A percentile compares a stretch with the other conserved stretches of the same genome.
These are phyloP conservation scores for Avahi laniger DNA, from an alignment of 2,797 vertebrate species.

Conservation along the genomic window DNA sequence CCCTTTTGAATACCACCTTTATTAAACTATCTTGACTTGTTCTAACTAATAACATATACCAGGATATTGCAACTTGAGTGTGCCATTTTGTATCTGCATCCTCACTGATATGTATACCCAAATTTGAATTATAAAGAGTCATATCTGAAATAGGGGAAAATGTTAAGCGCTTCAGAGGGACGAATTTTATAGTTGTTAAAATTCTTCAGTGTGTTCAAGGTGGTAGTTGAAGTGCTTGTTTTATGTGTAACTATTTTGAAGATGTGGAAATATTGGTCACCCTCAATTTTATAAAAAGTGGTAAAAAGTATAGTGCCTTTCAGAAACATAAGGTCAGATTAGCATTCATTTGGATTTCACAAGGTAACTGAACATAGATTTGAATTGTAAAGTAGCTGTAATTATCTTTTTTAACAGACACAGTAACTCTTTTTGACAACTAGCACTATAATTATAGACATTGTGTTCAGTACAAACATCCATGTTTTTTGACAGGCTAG, in stretches of 20 bases:
- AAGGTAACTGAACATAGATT: conserved; percentile 68
- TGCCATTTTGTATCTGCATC: background rate
- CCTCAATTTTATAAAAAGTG: background rate
- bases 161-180: conserved; percentile 50
- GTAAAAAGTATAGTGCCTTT: conserved; percentile 53
- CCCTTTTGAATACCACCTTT: background rate
- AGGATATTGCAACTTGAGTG: background rate
- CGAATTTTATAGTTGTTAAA: conserved; percentile 39
- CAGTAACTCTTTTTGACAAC: conserved; percentile 62
- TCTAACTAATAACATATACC: no score
- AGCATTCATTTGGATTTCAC: conserved; percentile 72
- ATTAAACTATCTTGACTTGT: background rate
- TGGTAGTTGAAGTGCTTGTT: conserved; percentile 48
- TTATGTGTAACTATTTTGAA: conserved; percentile 55
- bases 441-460: conserved; percentile 62
- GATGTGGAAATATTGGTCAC: conserved; percentile 57
- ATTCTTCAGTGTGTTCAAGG: conserved; percentile 9
- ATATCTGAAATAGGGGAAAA: conserved; percentile 25
- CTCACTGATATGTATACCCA: background rate
- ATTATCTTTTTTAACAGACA: conserved; percentile 72
- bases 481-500: conserved; percentile 58
- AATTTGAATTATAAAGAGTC: background rate
- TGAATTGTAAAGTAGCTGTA: conserved; percentile 72
- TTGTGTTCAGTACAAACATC: conserved; percentile 49
- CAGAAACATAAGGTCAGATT: conserved; percentile 70